phyloP scores from a whole-genome alignment of 2,888 invertebrate genomes.

The Crioceris asparagi region DNA sequence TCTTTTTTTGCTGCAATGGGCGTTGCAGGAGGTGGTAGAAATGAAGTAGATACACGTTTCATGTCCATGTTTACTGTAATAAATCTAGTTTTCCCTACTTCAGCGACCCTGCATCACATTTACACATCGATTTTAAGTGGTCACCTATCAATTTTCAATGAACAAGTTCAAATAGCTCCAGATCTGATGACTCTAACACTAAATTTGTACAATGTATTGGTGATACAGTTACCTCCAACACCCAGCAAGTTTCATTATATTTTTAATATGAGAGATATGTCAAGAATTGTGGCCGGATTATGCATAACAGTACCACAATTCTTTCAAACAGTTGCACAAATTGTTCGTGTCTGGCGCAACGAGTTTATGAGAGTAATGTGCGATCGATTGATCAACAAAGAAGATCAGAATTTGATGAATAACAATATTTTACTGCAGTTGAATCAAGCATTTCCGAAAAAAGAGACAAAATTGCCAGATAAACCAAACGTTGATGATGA shows the following conservation, averaged over 20 bases:
- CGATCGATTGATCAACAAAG: constrained; percentile 66
- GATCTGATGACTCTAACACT: constrained; percentile 69
- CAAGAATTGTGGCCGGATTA: constrained; percentile 68
- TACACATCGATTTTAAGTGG: constrained; percentile 73
- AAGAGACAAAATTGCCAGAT: constrained; percentile 31
- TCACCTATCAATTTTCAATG: constrained; percentile 60
- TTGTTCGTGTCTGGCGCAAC: constrained; percentile 83
- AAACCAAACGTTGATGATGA: constrained; percentile 18
- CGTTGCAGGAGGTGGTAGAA: constrained; percentile 79
- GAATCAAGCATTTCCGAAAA: constrained; percentile 44
- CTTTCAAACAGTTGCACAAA: constrained; percentile 56
- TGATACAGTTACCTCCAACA: constrained; percentile 74
- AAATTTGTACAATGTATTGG: constrained; percentile 68
- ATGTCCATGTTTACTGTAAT: constrained; percentile 82
- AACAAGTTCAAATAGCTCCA: constrained; percentile 54
- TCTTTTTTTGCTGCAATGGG: constrained; percentile 78
- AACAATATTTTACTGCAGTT: constrained; percentile 51
- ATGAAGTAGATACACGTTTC: constrained; percentile 84
- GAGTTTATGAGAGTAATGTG: constrained; percentile 80
- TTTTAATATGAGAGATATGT: constrained; percentile 85
- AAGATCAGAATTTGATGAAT: constrained; percentile 54
- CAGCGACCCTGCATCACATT: constrained; percentile 66
- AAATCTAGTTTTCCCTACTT: constrained; percentile 76
- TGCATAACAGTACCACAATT: constrained; percentile 62
- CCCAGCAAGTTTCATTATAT: constrained; percentile 92